A percentile compares a stretch with the other conserved stretches of the same genome.
These are phyloP conservation scores for Thaleichthys pacificus DNA, from an alignment of 2,797 vertebrate genomes.

Conservation along the genomic window DNA sequence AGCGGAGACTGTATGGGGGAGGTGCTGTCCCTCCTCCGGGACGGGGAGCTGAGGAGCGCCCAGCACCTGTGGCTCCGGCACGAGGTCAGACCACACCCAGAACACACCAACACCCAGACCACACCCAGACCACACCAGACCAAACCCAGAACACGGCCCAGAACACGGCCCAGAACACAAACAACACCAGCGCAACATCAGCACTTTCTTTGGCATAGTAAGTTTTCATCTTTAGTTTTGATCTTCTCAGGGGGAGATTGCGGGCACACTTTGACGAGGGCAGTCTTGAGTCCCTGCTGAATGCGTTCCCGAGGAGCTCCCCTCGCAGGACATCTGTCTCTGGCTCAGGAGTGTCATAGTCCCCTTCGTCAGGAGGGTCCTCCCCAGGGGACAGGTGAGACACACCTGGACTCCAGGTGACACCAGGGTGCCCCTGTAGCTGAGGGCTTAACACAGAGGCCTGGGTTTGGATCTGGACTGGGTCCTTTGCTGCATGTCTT, in stretches of 20 bases:
- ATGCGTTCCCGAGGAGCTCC: conserved; percentile 77
- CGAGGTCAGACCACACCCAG: conserved; percentile 72
- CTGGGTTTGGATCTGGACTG: too few relatives aligned
- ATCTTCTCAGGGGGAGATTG: conserved; percentile 82
- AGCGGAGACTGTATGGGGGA: conserved; percentile 80
- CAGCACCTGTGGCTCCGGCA: conserved; percentile 93
- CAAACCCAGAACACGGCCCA: too few relatives aligned
- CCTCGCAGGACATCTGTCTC: conserved; percentile 79
- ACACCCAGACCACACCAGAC: too few relatives aligned
- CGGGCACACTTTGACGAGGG: conserved; percentile 77
- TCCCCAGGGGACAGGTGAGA: conserved; percentile 87
- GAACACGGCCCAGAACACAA: too few relatives aligned
- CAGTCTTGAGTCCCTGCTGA: conserved; percentile 81
- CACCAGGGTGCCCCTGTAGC: too few relatives aligned
- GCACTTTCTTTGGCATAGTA: background rate
- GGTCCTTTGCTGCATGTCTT: too few relatives aligned
- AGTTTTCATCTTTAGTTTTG: conserved; percentile 9
- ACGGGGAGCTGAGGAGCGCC: conserved; percentile 82
- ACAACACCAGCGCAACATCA: background rate
- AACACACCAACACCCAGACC: too few relatives aligned
- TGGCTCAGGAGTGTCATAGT: conserved; percentile 90
- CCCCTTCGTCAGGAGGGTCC: conserved; percentile 82
- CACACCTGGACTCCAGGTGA: too few relatives aligned
- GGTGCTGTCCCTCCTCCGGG: conserved; percentile 78
- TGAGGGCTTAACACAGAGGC: too few relatives aligned